Conservation (phyloP, 2,113 vertebrate genomes). For the Mionectes macconnelli region DNA sequence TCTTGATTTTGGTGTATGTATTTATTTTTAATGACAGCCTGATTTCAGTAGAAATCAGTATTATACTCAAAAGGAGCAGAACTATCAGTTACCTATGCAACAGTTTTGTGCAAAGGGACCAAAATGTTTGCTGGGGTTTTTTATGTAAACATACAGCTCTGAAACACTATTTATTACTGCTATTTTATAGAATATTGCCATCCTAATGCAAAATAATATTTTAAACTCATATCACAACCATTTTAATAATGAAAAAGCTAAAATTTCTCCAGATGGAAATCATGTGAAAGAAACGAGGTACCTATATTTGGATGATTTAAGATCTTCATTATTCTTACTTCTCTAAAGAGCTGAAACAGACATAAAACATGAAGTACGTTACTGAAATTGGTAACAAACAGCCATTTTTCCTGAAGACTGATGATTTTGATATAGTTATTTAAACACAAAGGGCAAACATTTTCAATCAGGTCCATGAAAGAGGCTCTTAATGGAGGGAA, state of each 20-base stretch:
- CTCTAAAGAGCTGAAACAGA: conserved; percentile 92
- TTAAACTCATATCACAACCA: background rate
- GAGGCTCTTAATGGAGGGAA: background rate
- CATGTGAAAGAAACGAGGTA: conserved; percentile 59
- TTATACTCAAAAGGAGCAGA: background rate
- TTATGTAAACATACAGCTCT: background rate
- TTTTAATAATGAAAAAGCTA: background rate
- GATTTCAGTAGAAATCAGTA: background rate
- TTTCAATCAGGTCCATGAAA: background rate
- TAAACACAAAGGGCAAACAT: background rate
- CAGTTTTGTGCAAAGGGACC: background rate
- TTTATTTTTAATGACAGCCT: background rate
- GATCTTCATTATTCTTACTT: conserved; percentile 99
- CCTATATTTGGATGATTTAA: conserved; percentile 98
- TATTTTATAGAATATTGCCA: background rate
- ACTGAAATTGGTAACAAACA: conserved; percentile 10
- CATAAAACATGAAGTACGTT: conserved; percentile 52
- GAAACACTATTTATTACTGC: background rate
- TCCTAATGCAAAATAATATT: background rate
- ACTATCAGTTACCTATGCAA: background rate
- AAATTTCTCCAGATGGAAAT: background rate
- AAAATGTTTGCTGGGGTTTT: background rate
- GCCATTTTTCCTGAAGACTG: background rate
- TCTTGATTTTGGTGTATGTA: background rate
- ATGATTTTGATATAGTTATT: background rate